A percentile compares a stretch with the other conserved stretches of the same genome.
Evolutionary conservation across 2,888 invertebrate species (phyloP).

Genomic region (Scaptomyza tumidula): DNA sequence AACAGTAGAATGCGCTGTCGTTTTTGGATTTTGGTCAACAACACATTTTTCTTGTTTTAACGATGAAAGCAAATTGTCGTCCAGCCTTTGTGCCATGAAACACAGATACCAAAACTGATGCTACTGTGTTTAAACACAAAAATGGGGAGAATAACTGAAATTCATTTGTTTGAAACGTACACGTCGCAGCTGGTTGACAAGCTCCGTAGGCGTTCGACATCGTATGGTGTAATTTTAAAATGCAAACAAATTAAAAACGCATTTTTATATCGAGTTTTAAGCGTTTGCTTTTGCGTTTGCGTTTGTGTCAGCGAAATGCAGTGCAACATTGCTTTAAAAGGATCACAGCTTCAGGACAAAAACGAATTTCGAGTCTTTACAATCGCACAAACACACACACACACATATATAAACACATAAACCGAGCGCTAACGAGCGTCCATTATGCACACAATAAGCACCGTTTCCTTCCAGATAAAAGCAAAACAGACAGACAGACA

Average conservation of each 20-base stretch:
- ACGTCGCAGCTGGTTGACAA: conserved; percentile 36
- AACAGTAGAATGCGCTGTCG: conserved; percentile 14
- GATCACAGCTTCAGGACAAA: conserved; percentile 1
- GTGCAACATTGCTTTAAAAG: conserved; percentile 36
- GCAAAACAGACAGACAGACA: conserved; percentile 39
- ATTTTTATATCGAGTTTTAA: conserved; percentile 84
- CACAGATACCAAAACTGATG: conserved; percentile 18
- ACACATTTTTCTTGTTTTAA: conserved; percentile 45
- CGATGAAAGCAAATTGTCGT: conserved; percentile 26
- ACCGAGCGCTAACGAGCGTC: conserved; percentile 77
- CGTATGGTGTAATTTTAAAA: conserved; percentile 29
- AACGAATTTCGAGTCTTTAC: conserved; percentile 5
- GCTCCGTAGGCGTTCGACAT: conserved; percentile 8
- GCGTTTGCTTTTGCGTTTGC: conserved; percentile 51
- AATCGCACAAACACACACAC: conserved; percentile 16
- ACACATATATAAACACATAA: neutral
- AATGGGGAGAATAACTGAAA: conserved; percentile 34
- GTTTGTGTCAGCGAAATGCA: conserved; percentile 22
- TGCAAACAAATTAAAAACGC: conserved; percentile 83
- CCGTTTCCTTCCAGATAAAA: conserved; percentile 69
- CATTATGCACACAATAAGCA: conserved; percentile 81
- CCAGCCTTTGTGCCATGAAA: conserved; percentile 37
- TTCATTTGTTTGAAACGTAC: conserved; percentile 79
- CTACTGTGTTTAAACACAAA: conserved; percentile 10
- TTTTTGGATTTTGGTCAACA: conserved; percentile 26